A percentile compares a stretch with the other conserved stretches of the same genome.
These are phyloP conservation scores for Etia nguti DNA, from an alignment of 2,113 vertebrate genomes.

Conservation along the genomic window DNA sequence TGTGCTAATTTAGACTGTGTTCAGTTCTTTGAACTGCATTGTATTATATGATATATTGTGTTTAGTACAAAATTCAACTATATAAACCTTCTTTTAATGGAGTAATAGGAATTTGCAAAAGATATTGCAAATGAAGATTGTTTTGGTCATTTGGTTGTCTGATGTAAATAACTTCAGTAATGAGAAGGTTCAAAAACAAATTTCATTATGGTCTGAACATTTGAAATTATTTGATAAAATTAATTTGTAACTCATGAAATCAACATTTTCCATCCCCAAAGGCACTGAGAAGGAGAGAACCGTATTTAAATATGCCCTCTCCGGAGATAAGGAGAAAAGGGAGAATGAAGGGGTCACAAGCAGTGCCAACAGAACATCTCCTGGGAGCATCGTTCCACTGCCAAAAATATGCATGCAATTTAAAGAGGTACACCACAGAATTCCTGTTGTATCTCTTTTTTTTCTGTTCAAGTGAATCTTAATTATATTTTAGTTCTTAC, in stretches of 20 bases:
- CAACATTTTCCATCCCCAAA: background rate
- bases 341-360: background rate
- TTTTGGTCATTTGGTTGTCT: background rate
- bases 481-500: background rate
- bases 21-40: background rate
- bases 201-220: background rate
- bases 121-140: background rate
- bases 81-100: background rate
- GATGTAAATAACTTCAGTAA: background rate
- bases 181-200: background rate
- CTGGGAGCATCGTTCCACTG: background rate
- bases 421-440: constrained; percentile 7
- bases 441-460: background rate
- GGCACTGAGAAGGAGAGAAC: constrained; percentile 39
- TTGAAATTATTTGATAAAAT: background rate
- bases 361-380: rapidly evolving
- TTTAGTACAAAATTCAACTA: background rate
- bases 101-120: background rate
- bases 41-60: background rate
- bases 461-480: background rate
- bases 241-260: background rate
- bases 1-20: background rate
- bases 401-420: background rate
- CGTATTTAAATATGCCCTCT: constrained; percentile 12
- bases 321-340: background rate